Percentiles rank a stretch among this genome's conserved stretches.
These are phyloP conservation scores for Magallana gigas DNA, from an alignment of 1,140 invertebrate species.

Conservation along the genomic window DNA sequence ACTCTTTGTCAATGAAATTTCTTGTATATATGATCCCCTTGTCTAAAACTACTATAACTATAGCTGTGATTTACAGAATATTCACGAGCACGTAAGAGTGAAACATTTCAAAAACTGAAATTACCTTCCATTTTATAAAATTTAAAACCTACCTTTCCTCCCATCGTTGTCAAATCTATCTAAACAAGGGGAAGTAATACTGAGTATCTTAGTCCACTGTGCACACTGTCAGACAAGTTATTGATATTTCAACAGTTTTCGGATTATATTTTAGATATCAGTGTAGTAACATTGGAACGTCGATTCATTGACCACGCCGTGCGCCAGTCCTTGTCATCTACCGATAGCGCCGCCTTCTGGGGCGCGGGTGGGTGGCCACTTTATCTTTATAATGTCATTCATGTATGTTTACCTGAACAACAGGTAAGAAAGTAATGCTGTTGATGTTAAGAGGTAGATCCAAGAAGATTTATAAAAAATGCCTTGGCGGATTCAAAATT, in stretches of 20 bases:
- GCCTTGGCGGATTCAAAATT: too few species aligned
- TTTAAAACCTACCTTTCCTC: background rate
- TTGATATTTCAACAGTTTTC: slow-evolving; percentile 6
- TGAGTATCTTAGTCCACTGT: background rate
- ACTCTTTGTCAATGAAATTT: background rate
- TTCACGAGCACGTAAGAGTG: background rate
- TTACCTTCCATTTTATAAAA: background rate
- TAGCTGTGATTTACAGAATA: background rate
- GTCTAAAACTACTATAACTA: background rate
- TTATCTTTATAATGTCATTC: slow-evolving; percentile 23
- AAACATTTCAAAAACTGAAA: too few species aligned
- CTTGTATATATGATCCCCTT: background rate
- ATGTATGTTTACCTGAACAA: background rate
- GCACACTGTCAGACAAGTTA: background rate
- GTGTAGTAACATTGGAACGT: background rate
- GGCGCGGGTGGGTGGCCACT: slow-evolving; percentile 7
- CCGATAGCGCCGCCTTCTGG: background rate
- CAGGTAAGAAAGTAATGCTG: background rate
- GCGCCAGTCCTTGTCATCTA: background rate
- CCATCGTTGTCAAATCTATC: background rate
- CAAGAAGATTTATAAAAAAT: background rate
- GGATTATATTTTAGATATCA: slow-evolving; percentile 22
- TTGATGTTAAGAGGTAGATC: background rate
- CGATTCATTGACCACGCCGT: background rate
- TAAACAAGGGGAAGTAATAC: slow-evolving; percentile 17